Conservation (phyloP, 2,113 vertebrate genomes). For the Bagarius yarrelli region DNA sequence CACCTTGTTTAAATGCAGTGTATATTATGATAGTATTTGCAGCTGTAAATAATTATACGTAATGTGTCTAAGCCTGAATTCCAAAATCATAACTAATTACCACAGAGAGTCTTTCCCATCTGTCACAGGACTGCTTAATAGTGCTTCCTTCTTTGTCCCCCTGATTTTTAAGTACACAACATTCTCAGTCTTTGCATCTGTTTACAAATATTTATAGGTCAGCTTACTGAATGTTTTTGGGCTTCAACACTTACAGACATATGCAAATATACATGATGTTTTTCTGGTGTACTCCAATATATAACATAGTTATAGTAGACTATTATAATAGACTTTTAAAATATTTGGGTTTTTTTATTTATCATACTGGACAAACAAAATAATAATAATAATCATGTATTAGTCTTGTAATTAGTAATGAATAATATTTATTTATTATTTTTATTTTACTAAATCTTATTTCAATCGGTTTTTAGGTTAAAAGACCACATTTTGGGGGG, state of each 20-base stretch:
- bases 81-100: background rate
- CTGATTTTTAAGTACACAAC: slow-evolving; percentile 40
- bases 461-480: background rate
- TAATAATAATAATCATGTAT: background rate
- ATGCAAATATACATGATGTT: too few species aligned
- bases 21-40: background rate
- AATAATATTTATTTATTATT: background rate
- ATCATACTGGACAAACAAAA: too few species aligned
- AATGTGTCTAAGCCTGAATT: background rate
- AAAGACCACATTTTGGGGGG: background rate
- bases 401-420: background rate
- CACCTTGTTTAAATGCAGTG: too few species aligned
- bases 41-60: too few species aligned
- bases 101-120: background rate
- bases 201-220: background rate
- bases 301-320: too few species aligned
- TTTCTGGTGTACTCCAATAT: too few species aligned
- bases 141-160: background rate
- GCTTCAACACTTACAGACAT: too few species aligned
- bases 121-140: background rate
- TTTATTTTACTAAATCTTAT: background rate
- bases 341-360: too few species aligned
- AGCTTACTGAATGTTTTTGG: too few species aligned
- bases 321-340: too few species aligned
- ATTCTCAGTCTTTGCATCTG: slow-evolving; percentile 18